Percentiles rank a stretch among this genome's conserved stretches.
Conservation (phyloP, 2,797 vertebrate genomes). For the Xenentodon cancila region DNA sequence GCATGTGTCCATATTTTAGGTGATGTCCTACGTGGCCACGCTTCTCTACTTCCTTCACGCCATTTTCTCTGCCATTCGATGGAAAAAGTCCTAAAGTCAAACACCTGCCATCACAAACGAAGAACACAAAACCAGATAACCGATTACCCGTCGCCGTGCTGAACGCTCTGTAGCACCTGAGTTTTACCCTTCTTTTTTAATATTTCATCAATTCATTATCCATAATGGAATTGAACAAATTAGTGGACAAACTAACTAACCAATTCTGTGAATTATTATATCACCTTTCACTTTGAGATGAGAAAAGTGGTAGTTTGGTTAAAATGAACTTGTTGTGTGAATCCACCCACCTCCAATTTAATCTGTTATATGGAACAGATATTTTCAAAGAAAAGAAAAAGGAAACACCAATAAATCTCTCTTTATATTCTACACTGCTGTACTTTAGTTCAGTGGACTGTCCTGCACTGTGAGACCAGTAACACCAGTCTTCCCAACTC, state of each 20-base stretch:
- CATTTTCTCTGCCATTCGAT: conserved; percentile 76
- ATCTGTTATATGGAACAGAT: no score
- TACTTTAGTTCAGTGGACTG: no score
- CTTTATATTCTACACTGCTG: no score
- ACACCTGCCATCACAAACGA: background rate
- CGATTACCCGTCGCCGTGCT: background rate
- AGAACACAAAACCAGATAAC: conserved; percentile 3
- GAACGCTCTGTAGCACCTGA: background rate
- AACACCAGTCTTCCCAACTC: no score
- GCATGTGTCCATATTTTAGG: conserved; percentile 48
- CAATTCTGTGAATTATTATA: background rate
- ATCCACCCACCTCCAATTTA: no score
- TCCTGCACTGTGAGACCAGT: no score
- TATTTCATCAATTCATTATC: no score
- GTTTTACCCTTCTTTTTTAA: background rate
- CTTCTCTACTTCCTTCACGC: conserved; percentile 78
- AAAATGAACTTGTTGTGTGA: no score
- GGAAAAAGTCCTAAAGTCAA: conserved; percentile 63
- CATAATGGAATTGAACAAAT: no score
- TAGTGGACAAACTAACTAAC: no score
- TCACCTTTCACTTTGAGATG: background rate
- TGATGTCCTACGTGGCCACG: conserved; percentile 73
- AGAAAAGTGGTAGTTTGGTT: background rate
- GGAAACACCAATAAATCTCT: no score
- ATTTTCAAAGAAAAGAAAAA: no score